Evolutionary conservation across 2,888 invertebrate genomes (phyloP).

Genomic region (Disparrhopalites patrizii): DNA sequence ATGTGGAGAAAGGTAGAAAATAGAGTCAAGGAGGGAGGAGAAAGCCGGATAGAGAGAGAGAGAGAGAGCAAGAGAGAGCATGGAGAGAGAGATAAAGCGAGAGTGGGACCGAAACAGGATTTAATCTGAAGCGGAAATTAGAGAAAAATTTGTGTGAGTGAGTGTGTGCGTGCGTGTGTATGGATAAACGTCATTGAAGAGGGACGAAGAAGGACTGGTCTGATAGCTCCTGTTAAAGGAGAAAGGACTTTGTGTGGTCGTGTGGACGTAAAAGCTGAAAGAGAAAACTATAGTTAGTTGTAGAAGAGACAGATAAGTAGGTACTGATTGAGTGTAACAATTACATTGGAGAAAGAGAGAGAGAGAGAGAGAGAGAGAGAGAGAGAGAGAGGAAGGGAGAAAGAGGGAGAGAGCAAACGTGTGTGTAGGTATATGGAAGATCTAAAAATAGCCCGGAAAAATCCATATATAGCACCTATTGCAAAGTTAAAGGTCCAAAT

Average conservation of each 20-base stretch:
- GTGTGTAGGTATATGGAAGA: too few relatives aligned
- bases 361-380: background rate
- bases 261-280: too few relatives aligned
- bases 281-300: too few relatives aligned
- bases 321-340: too few relatives aligned
- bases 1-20: background rate
- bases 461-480: conserved; percentile 7
- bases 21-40: background rate
- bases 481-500: conserved; percentile 11
- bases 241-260: too few relatives aligned
- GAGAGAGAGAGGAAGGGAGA: background rate
- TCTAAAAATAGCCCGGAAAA: conserved; percentile 4
- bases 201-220: too few relatives aligned
- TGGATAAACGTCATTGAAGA: too few relatives aligned
- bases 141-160: background rate
- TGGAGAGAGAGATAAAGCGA: background rate
- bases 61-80: background rate
- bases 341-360: background rate
- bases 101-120: background rate
- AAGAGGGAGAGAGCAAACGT: background rate
- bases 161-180: too few relatives aligned
- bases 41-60: background rate
- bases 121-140: conserved; percentile 11
- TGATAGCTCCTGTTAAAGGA: too few relatives aligned
- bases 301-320: too few relatives aligned